Evolutionary conservation across 2,113 vertebrate genomes (phyloP), one percentile per base, ranked within the genome.

Genomic region (Larimichthys crocea): DNA sequence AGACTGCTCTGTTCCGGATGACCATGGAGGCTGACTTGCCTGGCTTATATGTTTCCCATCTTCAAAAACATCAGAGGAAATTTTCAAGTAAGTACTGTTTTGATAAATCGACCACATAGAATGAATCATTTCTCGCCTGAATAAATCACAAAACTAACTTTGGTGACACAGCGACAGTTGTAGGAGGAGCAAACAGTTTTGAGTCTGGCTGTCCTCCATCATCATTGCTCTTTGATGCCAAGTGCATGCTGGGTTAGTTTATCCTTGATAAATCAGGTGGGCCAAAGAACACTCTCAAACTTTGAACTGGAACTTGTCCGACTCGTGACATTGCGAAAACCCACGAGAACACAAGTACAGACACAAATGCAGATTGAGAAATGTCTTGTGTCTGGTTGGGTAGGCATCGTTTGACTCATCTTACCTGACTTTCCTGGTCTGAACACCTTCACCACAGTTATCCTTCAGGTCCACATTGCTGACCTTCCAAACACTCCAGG

Each of bases 401-500:
- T 3, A 3, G 7, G 64, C 17, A 1, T 40, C 19, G 10, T 42
- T 70, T 17, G 16, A 2, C 44, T 75, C 10, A 15, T 75, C 86
- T 93, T 94, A 99, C 98, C 97, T 96, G 87, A 99, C 97, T 96
- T 99, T 99, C 24, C 98, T 94, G 5, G 98, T 99, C 75, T 99
- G 97, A 57, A 99, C 97, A 0, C 98, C 98, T 90, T 98, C 97
- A 63, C 98, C 98, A 53, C 98, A 99, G 94, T 99, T 99, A 59
- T 97, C 96, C 79, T 95, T 96, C 59, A 96, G 94, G 86, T 98
- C 96, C 76, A 98, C 97, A 0, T 95, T 97, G 76, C 96, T 99
- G 90, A 99, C 97, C 83, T 98, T 99, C 96, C 98, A 99, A 31
- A 99, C 85, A 0, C 98, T 99, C 98, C 98, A 99, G 0, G 97